Evolutionary conservation across 1,140 invertebrate species (phyloP), one percentile per base, ranked within the genome.

Genomic region (Venturia canescens): DNA sequence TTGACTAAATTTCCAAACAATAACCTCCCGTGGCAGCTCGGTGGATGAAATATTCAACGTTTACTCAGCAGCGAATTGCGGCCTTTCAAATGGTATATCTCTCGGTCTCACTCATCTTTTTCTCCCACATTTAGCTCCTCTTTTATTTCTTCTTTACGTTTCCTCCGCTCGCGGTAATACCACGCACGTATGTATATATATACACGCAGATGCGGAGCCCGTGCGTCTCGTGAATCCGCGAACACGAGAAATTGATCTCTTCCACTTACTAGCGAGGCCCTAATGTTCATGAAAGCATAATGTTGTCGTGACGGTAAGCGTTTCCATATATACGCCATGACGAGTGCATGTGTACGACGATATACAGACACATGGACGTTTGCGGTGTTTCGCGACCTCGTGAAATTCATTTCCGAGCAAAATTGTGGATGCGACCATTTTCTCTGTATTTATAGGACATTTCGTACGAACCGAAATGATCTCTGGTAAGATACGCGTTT

Each of bases 261-360:
- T 82, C 77, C 80, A 82, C 80, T 82, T 82, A 82, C 80, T 75
- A 74, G 76, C 74, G 72, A 82, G 76, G 74, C 77, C 78, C 63
- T 82, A 82, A 82, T 79, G 80, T 78, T 79, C 80, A 82, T 82
- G 80, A 82, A 82, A 82, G 80, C 80, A 82, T 82, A 82, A 82
- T 82, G 80, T 63, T 79, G 80, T 82, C 80, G 80, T 82, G 72
- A 79, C 76, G 69, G 77, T 63, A 27, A 66, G 70, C 31, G 48
- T 77, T 50, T 26, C n/a, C 23, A 63, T 15, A 13, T 27, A 63
- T 26, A 63, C 21, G 4, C 50, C 16, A 21, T 21, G 50, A 53
- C n/a, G n/a, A n/a, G n/a, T n/a, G n/a, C n/a, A 18, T 27, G 13
- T 63, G 27, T 26, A 63, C 21, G 4, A 23, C 21, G 11, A 21